Evolutionary conservation across 2,888 invertebrate genomes (phyloP), one percentile per base, ranked within the genome.

Genomic region (Glyphotaelius pellucidus): DNA sequence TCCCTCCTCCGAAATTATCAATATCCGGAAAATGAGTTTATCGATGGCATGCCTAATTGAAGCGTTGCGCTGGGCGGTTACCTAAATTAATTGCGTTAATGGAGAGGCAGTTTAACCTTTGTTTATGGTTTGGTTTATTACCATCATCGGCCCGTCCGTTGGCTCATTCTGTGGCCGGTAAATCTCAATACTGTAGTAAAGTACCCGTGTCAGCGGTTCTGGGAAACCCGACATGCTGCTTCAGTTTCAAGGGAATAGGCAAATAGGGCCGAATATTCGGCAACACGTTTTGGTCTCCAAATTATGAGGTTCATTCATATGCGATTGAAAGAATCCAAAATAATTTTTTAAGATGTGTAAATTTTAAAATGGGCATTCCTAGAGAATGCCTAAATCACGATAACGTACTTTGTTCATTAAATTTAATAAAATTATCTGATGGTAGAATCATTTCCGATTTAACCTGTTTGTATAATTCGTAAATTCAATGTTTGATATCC

Each of bases 91-190:
- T n/a, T 67, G 67, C n/a, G 67, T 25, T 67, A 67, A 67, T 67
- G 67, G 67, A 67, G 67, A 67, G 67, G 67, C 67, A 67, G 67
- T 67, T 67, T 67, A 67, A n/a, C 67, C 67, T 67, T n/a, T 67
- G 67, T 67, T 67, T 67, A 67, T 67, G 2, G 67, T n/a, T 9
- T 25, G 67, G 25, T 67, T 67, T 67, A 67, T 67, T 67, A 67
- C 67, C 67, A 67, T 67, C 67, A 67, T n/a, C n/a, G 67, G 67
- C 67, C 67, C 25, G 67, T 67, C 67, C 67, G 52, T 52, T 52
- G 52, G 52, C 14, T 19, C 52, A 25, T 67, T 67, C 67, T 67
- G 67, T n/a, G 67, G 67, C 67, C 67, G 9, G 67, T 67, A 67
- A n/a, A 67, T 67, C 67, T 67, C 67, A n/a, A 67, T 67, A 67